These are phyloP conservation scores for Stegostoma tigrinum DNA, from an alignment of 2,113 vertebrate genomes.

Conservation along the genomic window DNA sequence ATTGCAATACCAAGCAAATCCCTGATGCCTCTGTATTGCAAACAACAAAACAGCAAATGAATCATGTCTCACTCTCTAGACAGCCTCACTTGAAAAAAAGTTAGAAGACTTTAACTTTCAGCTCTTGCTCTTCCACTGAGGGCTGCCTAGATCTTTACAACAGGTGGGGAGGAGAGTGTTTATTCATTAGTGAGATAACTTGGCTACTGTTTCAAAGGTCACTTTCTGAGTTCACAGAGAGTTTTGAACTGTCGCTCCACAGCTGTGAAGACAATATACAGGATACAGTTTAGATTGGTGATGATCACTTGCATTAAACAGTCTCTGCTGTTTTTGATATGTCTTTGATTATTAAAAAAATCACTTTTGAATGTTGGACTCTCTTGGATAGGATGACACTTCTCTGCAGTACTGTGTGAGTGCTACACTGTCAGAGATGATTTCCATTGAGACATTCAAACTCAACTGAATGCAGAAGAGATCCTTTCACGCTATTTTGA, in stretches of 20 bases:
- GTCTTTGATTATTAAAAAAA: too few relatives aligned
- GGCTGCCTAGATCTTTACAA: not conserved
- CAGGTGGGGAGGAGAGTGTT: conserved; percentile 18
- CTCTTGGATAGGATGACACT: not conserved
- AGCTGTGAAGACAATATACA: not conserved
- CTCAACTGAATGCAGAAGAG: not conserved
- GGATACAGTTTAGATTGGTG: not conserved
- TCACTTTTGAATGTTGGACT: not conserved
- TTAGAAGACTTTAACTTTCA: not conserved
- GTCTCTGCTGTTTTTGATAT: too few relatives aligned
- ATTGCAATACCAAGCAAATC: not conserved
- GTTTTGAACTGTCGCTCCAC: not conserved
- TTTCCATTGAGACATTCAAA: not conserved
- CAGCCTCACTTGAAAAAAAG: not conserved
- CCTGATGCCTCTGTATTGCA: conserved; percentile 3
- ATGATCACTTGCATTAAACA: not conserved
- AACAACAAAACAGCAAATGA: conserved; percentile 25
- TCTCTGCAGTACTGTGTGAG: not conserved
- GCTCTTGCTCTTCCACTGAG: not conserved
- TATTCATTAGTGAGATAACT: not conserved
- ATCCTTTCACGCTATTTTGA: not conserved
- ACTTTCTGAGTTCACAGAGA: not conserved
- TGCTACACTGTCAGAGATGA: not conserved
- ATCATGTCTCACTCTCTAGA: conserved; percentile 6
- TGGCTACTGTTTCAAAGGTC: conserved; percentile 26